Percentiles rank a stretch among this genome's conserved stretches.
Conservation (phyloP, 1,140 invertebrate species). For the Panagrolaimus sp. region DNA sequence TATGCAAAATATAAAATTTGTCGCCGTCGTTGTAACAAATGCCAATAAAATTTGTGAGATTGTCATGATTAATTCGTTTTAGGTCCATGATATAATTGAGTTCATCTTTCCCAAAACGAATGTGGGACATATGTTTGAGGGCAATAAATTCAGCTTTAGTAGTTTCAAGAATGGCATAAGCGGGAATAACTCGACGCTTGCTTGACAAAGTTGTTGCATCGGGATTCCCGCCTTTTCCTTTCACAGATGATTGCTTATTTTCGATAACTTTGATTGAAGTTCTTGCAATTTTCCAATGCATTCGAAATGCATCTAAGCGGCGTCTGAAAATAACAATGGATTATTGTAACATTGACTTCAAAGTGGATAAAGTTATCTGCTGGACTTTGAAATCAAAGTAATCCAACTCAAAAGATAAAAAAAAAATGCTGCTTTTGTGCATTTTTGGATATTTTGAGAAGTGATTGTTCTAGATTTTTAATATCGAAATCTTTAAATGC, state of each 20-base stretch:
- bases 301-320: slow-evolving; percentile 40
- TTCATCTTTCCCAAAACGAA: slow-evolving; percentile 43
- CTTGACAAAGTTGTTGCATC: slow-evolving; percentile 30
- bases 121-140: slow-evolving; percentile 44
- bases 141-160: slow-evolving; percentile 52
- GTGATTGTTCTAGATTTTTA: no score
- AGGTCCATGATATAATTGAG: slow-evolving; percentile 46
- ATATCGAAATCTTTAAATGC: no score
- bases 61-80: slow-evolving; percentile 49
- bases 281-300: slow-evolving; percentile 43
- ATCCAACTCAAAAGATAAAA: no score
- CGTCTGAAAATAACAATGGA: slow-evolving; percentile 28
- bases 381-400: no score
- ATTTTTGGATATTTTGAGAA: no score
- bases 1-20: slow-evolving; percentile 48
- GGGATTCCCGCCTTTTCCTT: neutral
- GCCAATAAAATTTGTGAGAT: slow-evolving; percentile 47
- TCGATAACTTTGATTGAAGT: slow-evolving; percentile 41
- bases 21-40: slow-evolving; percentile 50
- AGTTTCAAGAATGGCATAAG: slow-evolving; percentile 48
- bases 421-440: no score
- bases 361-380: no score
- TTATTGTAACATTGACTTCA: no score
- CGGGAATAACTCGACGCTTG: slow-evolving; percentile 38
- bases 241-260: slow-evolving; percentile 40